phyloP scores from a whole-genome alignment of 2,113 vertebrate species.

The Oreotrochilus melanogaster region DNA sequence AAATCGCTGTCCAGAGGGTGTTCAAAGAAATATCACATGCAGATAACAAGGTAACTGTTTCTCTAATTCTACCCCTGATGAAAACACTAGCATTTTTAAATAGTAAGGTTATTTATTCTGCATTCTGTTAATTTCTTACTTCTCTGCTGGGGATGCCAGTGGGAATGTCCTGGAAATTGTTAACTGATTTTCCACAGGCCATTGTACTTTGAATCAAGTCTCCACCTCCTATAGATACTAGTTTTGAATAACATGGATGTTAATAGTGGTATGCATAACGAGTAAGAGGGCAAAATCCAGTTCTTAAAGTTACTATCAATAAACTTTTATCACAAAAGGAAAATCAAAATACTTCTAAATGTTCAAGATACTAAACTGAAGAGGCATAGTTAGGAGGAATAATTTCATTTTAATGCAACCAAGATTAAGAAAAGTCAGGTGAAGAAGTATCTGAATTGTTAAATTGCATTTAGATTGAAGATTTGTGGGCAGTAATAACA shows the following conservation, averaged over 20 bases:
- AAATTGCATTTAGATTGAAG: not conserved
- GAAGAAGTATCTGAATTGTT: not conserved
- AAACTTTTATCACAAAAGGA: not conserved
- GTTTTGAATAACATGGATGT: not conserved
- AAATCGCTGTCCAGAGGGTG: not conserved
- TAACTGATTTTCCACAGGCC: not conserved
- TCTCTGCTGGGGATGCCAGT: not conserved
- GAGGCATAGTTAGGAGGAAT: not conserved
- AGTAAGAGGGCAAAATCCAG: not conserved
- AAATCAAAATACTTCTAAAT: not conserved
- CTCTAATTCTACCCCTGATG: not conserved
- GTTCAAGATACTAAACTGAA: not conserved
- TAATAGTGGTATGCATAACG: not conserved
- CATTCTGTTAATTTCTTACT: not conserved
- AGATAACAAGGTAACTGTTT: conserved; percentile 3
- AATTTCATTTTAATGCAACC: not conserved
- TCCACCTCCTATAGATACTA: not conserved
- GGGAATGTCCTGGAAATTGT: not conserved
- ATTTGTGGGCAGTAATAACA: not conserved
- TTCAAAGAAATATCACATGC: not conserved
- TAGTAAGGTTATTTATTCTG: not conserved
- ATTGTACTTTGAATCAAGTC: not conserved
- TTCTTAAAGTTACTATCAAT: not conserved
- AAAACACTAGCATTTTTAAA: not conserved
- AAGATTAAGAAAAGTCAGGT: not conserved